Conservation (phyloP, 2,888 invertebrate species). For the Allygus modestus region DNA sequence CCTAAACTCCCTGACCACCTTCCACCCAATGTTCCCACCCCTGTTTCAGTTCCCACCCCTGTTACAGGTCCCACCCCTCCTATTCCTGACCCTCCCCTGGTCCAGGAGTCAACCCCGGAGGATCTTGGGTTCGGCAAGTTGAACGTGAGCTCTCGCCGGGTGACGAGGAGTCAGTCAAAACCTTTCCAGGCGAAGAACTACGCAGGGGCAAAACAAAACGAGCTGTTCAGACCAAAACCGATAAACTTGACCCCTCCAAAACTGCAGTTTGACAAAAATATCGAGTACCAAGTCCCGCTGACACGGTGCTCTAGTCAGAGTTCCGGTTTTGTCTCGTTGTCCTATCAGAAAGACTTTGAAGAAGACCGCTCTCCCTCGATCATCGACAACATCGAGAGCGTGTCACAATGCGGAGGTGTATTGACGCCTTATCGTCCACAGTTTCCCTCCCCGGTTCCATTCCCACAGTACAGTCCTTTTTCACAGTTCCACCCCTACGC, state of each 20-base stretch:
- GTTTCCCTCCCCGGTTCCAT: neutral
- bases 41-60: neutral
- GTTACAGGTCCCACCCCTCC: neutral
- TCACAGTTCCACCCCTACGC: constrained; percentile 35
- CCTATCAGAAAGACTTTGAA: constrained; percentile 29
- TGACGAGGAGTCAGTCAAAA: constrained; percentile 25
- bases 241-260: constrained; percentile 34
- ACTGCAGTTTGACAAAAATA: constrained; percentile 26
- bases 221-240: constrained; percentile 20
- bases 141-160: constrained; percentile 18
- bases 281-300: constrained; percentile 13
- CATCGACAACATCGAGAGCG: constrained; percentile 32
- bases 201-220: neutral
- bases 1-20: neutral
- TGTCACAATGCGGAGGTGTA: constrained; percentile 22
- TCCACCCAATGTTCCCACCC: neutral
- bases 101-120: neutral
- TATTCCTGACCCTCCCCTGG: neutral
- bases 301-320: constrained; percentile 38
- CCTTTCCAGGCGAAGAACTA: constrained; percentile 27
- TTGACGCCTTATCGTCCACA: neutral
- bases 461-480: constrained; percentile 17
- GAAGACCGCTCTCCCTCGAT: constrained; percentile 1
- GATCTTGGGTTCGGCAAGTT: constrained; percentile 40
- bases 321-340: constrained; percentile 46